Evolutionary conservation across 2,797 vertebrate species (phyloP).

Genomic region (Varecia variegata): DNA sequence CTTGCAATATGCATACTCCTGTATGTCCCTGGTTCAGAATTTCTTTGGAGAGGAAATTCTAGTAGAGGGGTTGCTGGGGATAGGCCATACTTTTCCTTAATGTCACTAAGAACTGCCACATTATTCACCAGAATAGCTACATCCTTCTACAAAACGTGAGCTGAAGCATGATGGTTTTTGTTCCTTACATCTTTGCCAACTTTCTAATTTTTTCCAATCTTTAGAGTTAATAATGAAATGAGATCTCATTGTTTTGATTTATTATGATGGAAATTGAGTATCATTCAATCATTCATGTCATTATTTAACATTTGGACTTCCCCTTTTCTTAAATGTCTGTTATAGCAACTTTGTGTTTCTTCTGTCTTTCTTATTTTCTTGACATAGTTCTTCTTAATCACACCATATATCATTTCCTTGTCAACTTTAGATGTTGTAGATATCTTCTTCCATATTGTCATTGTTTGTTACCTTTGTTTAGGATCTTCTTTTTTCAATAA

Average conservation of each 20-base stretch:
- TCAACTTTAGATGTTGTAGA: background rate
- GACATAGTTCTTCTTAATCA: background rate
- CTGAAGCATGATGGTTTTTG: background rate
- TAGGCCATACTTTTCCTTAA: background rate
- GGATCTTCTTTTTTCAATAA: background rate
- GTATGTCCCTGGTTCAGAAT: background rate
- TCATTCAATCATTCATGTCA: background rate
- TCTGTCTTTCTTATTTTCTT: background rate
- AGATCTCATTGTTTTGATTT: background rate
- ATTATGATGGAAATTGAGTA: background rate
- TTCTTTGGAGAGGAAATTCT: background rate
- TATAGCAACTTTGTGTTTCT: background rate
- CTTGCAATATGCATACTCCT: background rate
- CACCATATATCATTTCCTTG: background rate
- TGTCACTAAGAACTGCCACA: background rate
- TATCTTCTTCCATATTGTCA: background rate
- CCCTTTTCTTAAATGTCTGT: background rate
- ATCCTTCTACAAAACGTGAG: background rate
- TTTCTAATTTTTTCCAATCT: background rate
- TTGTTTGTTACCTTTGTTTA: background rate
- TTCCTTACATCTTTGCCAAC: background rate
- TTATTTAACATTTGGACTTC: background rate
- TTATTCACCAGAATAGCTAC: background rate
- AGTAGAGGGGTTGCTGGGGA: background rate
- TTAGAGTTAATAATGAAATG: background rate